These are phyloP conservation scores for Mechanitis messenoides DNA, from an alignment of 2,888 invertebrate genomes.

Conservation along the genomic window DNA sequence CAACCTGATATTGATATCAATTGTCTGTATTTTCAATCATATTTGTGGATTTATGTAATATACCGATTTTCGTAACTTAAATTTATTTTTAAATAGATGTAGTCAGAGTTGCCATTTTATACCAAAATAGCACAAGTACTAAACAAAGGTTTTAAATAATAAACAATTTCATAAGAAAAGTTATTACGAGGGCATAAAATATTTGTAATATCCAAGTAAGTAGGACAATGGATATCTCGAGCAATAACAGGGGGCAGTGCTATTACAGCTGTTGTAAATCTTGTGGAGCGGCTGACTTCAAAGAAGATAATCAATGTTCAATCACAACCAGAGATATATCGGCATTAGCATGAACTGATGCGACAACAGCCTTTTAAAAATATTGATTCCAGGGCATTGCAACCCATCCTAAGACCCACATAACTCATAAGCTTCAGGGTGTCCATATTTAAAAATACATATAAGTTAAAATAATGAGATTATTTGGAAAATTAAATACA, in stretches of 20 bases:
- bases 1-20: not conserved
- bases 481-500: too few species aligned
- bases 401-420: slow-evolving; percentile 61
- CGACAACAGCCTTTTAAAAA: slow-evolving; percentile 38
- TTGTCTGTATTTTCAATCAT: slow-evolving; percentile 1
- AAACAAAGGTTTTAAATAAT: not conserved
- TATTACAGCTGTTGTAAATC: slow-evolving; percentile 61
- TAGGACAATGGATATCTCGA: slow-evolving; percentile 8
- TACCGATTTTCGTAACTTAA: not conserved
- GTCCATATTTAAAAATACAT: slow-evolving; percentile 39
- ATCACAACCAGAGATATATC: slow-evolving; percentile 60
- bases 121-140: not conserved
- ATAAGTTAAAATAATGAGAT: too few species aligned
- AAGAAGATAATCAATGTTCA: slow-evolving; percentile 67
- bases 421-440: slow-evolving; percentile 65
- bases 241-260: slow-evolving; percentile 20
- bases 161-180: not conserved
- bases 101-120: not conserved
- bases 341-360: slow-evolving; percentile 33
- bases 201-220: not conserved
- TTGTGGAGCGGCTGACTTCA: slow-evolving; percentile 50
- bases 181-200: not conserved
- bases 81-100: too few species aligned
- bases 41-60: not conserved
- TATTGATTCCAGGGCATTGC: slow-evolving; percentile 52